A percentile compares a stretch with the other conserved stretches of the same genome.
These are phyloP conservation scores for Macroramphosus scolopax DNA, from an alignment of 2,797 vertebrate genomes.

Conservation along the genomic window DNA sequence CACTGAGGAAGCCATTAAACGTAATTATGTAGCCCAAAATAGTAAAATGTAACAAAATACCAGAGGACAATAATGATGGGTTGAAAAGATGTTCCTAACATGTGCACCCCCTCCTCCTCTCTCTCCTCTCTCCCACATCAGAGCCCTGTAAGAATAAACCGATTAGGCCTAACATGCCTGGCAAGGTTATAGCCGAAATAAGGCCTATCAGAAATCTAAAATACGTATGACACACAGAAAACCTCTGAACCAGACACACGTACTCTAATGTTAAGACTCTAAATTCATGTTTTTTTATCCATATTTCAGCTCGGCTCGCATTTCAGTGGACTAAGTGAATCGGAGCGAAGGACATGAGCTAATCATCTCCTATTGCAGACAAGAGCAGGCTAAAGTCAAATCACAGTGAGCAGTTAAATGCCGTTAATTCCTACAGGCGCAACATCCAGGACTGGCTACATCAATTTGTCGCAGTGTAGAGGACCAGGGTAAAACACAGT, in stretches of 20 bases:
- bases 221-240: conserved; percentile 20
- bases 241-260: conserved; percentile 17
- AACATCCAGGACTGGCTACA: conserved; percentile 33
- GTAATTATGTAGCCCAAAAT: too few relatives aligned
- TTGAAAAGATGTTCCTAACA: conserved; percentile 5
- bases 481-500: conserved; percentile 50
- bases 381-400: conserved; percentile 2
- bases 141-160: too few relatives aligned
- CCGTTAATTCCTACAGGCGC: too few relatives aligned
- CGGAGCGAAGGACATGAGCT: neutral
- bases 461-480: conserved; percentile 72
- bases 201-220: conserved; percentile 43
- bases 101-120: neutral
- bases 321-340: too few relatives aligned
- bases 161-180: conserved; percentile 62
- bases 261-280: neutral
- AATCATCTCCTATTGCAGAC: neutral
- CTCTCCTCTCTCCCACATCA: too few relatives aligned
- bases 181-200: conserved; percentile 70
- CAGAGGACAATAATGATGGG: conserved; percentile 4
- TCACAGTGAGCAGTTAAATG: too few relatives aligned
- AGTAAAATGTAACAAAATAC: too few relatives aligned
- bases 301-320: neutral
- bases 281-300: neutral
- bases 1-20: neutral